These are phyloP conservation scores for Platycheirus rosarum DNA, from an alignment of 2,888 invertebrate genomes.

Conservation along the genomic window DNA sequence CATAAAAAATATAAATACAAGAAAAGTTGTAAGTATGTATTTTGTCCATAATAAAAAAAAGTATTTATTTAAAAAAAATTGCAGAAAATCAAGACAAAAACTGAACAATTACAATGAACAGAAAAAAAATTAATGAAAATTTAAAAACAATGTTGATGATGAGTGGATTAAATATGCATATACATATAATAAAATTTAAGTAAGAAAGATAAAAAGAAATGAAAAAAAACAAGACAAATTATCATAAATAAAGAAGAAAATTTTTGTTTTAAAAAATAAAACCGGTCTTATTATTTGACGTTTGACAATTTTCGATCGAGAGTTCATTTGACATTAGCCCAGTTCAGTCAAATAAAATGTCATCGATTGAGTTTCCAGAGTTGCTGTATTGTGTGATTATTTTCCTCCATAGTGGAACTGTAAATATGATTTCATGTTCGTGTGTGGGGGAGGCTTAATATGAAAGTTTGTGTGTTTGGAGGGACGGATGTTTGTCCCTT, in stretches of 20 bases:
- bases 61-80: slow-evolving; percentile 66
- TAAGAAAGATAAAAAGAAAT: slow-evolving; percentile 41
- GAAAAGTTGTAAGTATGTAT: slow-evolving; percentile 76
- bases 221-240: slow-evolving; percentile 57
- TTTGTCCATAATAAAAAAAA: slow-evolving; percentile 79
- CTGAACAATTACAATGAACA: slow-evolving; percentile 64
- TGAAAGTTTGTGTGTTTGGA: too few relatives aligned
- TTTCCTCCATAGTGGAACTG: too few relatives aligned
- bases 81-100: slow-evolving; percentile 43
- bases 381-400: too few relatives aligned
- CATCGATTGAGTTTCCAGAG: too few relatives aligned
- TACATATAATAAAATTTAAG: slow-evolving; percentile 67
- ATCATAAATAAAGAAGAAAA: slow-evolving; percentile 72
- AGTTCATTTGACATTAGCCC: not conserved
- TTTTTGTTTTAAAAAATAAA: slow-evolving; percentile 74
- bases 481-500: too few relatives aligned
- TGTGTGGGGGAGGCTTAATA: too few relatives aligned
- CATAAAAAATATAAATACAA: slow-evolving; percentile 56
- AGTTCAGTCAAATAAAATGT: too few relatives aligned
- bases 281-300: slow-evolving; percentile 74
- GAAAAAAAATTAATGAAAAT: slow-evolving; percentile 70
- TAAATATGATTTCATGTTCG: too few relatives aligned
- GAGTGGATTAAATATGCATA: slow-evolving; percentile 71
- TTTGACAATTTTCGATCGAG: too few relatives aligned
- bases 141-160: slow-evolving; percentile 76